These are phyloP conservation scores for Perca schrenkii DNA, from an alignment of 2,113 vertebrate species.

Conservation along the genomic window DNA sequence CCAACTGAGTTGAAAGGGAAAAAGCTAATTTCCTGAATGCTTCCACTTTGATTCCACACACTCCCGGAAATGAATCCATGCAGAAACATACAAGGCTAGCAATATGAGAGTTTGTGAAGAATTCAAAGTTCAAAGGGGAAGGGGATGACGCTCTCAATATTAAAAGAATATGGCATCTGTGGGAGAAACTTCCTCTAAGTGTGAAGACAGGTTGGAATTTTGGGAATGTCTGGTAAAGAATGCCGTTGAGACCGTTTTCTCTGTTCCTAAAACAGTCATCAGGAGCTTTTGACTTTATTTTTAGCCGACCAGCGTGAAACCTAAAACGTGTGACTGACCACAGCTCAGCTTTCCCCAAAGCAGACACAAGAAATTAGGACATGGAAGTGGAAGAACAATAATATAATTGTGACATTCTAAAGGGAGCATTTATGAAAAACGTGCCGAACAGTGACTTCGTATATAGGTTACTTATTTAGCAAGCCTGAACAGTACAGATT, in stretches of 20 bases:
- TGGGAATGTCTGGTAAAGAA: neutral
- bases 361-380: neutral
- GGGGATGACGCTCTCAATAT: neutral
- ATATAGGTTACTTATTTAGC: neutral
- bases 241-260: neutral
- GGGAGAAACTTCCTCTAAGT: too few relatives aligned
- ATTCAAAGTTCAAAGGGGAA: neutral
- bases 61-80: slow-evolving; percentile 30
- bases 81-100: too few relatives aligned
- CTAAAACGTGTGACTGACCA: neutral
- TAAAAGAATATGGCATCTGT: neutral
- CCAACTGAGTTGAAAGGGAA: neutral
- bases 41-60: slow-evolving; percentile 24
- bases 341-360: neutral
- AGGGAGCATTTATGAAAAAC: neutral
- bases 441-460: neutral
- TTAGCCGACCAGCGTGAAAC: neutral
- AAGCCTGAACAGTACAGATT: neutral
- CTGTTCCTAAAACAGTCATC: neutral
- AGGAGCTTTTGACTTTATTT: neutral
- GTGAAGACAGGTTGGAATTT: neutral
- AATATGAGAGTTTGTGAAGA: too few relatives aligned
- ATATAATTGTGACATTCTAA: neutral
- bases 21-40: slow-evolving; percentile 49
- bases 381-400: neutral